Percentiles rank a stretch among this genome's conserved stretches.
These are phyloP conservation scores for Bryconaethiops microstoma DNA, from an alignment of 2,797 vertebrate species.

Conservation along the genomic window DNA sequence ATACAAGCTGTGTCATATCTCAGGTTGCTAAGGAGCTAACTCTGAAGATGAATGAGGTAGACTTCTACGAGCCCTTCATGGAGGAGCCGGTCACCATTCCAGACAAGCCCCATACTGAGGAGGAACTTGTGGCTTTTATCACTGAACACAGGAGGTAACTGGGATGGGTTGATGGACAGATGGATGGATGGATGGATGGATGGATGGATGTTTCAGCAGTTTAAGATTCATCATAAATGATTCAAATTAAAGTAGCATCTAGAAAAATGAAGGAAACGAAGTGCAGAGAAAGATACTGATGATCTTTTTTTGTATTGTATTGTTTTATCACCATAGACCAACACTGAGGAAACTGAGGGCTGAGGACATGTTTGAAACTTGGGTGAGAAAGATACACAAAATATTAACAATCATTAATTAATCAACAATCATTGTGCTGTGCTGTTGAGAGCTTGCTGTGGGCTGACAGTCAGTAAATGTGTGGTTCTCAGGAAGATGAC, in stretches of 20 bases:
- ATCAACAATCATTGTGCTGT: no score
- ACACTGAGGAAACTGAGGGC: constrained; percentile 93
- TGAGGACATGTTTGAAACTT: constrained; percentile 97
- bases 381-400: constrained; percentile 80
- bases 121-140: constrained; percentile 91
- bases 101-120: constrained; percentile 88
- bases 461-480: no score
- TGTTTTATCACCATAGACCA: constrained; percentile 75
- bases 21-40: constrained; percentile 96
- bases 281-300: background rate
- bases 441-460: no score
- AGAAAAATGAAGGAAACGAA: background rate
- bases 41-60: constrained; percentile 94
- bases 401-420: no score
- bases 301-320: constrained; percentile 44
- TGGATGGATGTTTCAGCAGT: no score
- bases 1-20: background rate
- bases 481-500: constrained; percentile 87
- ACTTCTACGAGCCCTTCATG: constrained; percentile 99
- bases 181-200: no score
- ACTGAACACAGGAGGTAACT: constrained; percentile 89
- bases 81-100: constrained; percentile 91
- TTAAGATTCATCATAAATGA: no score
- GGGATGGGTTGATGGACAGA: background rate
- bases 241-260: no score